Conservation (phyloP, 1,140 invertebrate species). For the Mya arenaria region DNA sequence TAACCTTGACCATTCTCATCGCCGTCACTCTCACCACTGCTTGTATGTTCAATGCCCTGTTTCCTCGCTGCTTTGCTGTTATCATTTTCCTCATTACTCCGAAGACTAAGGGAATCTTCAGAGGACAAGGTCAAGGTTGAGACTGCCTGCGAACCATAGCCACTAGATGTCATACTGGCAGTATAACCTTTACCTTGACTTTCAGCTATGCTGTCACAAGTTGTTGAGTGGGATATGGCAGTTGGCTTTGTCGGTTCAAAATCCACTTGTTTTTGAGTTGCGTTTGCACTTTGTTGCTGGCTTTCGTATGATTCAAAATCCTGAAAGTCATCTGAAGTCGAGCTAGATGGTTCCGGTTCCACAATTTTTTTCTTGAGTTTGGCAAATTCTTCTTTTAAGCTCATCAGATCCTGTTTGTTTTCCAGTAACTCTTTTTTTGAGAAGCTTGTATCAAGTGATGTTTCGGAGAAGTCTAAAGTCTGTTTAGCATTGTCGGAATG, state of each 20-base stretch:
- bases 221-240: constrained; percentile 75
- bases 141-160: constrained; percentile 91
- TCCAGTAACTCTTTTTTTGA: constrained; percentile 41
- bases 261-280: constrained; percentile 8
- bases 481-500: background rate
- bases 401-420: constrained; percentile 44
- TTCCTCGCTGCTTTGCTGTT: constrained; percentile 91
- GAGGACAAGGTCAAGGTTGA: constrained; percentile 95
- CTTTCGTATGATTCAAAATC: constrained; percentile 77
- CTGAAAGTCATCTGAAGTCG: constrained; percentile 75
- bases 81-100: constrained; percentile 87
- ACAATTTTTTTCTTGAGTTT: constrained; percentile 46
- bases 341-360: constrained; percentile 65
- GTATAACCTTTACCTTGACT: constrained; percentile 76
- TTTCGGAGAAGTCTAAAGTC: background rate
- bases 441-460: constrained; percentile 1
- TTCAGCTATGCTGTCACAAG: constrained; percentile 75
- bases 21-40: constrained; percentile 61
- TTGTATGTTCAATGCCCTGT: constrained; percentile 63
- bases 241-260: constrained; percentile 30
- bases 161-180: constrained; percentile 81
- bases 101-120: constrained; percentile 94
- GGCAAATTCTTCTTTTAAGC: constrained; percentile 43
- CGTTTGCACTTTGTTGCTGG: constrained; percentile 60
- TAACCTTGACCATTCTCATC: constrained; percentile 48